Percentiles rank a stretch among this genome's conserved stretches.
Evolutionary conservation across 2,888 invertebrate species (phyloP).

Genomic region (Cynaeus angustus): DNA sequence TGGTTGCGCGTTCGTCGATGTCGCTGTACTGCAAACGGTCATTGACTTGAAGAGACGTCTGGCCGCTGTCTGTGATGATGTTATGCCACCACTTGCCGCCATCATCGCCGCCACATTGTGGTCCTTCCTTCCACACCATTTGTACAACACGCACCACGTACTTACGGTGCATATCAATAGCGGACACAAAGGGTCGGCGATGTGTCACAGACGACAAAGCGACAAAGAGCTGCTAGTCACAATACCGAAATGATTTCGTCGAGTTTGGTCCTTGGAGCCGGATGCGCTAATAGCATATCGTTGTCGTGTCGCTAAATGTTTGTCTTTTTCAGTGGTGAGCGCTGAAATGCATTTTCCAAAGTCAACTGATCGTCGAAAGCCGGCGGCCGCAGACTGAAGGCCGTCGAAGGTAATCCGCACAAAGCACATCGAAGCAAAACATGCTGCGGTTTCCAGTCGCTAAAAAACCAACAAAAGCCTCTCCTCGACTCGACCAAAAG

Average conservation of each 20-base stretch:
- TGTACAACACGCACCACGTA: conserved; percentile 35
- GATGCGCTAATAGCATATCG: neutral
- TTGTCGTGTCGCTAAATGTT: too few relatives aligned
- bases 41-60: conserved; percentile 51
- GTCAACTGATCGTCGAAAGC: conserved; percentile 19
- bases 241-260: neutral
- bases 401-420: conserved; percentile 52
- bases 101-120: conserved; percentile 36
- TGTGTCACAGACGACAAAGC: conserved; percentile 5
- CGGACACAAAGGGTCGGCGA: neutral
- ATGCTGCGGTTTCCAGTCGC: conserved; percentile 49
- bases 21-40: conserved; percentile 53
- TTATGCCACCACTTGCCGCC: conserved; percentile 47
- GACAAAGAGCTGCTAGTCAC: neutral
- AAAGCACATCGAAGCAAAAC: conserved; percentile 52
- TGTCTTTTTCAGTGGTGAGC: neutral
- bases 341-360: conserved; percentile 1
- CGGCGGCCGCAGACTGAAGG: conserved; percentile 49
- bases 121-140: conserved; percentile 43
- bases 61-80: conserved; percentile 50
- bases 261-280: neutral
- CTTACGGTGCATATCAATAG: conserved; percentile 13
- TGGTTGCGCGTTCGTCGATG: conserved; percentile 51
- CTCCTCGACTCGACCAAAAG: conserved; percentile 45
- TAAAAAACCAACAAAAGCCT: conserved; percentile 47